Conservation (phyloP, 2,888 invertebrate genomes). For the Smittia aterrima region DNA sequence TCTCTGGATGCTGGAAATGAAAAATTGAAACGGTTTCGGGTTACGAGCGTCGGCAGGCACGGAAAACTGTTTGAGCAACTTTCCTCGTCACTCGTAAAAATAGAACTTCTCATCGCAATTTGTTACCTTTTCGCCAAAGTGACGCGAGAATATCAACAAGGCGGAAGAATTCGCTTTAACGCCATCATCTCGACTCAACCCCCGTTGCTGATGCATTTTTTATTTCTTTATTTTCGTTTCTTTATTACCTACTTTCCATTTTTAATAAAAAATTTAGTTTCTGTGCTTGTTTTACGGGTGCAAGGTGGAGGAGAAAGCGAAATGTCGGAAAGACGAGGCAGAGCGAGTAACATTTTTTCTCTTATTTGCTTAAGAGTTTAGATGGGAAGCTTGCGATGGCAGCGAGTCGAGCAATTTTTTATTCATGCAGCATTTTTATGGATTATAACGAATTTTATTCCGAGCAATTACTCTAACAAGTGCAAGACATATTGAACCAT, state of each 20-base stretch:
- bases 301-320: background rate
- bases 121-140: background rate
- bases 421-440: slow-evolving; percentile 27
- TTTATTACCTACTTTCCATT: slow-evolving; percentile 25
- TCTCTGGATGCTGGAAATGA: background rate
- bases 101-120: background rate
- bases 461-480: slow-evolving; percentile 15
- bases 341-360: background rate
- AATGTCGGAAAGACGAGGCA: background rate
- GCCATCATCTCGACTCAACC: slow-evolving; percentile 23
- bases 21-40: background rate
- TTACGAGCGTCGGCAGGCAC: background rate
- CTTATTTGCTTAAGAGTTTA: background rate
- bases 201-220: slow-evolving; percentile 39
- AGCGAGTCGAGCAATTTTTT: slow-evolving; percentile 18
- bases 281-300: background rate
- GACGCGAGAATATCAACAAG: no score
- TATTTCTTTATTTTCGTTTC: slow-evolving; percentile 39
- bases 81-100: slow-evolving; percentile 31
- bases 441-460: slow-evolving; percentile 18
- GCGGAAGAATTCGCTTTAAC: background rate
- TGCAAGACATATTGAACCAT: slow-evolving; percentile 17
- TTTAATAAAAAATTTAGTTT: slow-evolving; percentile 41
- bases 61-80: background rate
- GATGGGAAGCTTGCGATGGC: background rate